A percentile compares a stretch with the other conserved stretches of the same genome.
phyloP scores from a whole-genome alignment of 2,888 invertebrate genomes.

The Chorisops tibialis region DNA sequence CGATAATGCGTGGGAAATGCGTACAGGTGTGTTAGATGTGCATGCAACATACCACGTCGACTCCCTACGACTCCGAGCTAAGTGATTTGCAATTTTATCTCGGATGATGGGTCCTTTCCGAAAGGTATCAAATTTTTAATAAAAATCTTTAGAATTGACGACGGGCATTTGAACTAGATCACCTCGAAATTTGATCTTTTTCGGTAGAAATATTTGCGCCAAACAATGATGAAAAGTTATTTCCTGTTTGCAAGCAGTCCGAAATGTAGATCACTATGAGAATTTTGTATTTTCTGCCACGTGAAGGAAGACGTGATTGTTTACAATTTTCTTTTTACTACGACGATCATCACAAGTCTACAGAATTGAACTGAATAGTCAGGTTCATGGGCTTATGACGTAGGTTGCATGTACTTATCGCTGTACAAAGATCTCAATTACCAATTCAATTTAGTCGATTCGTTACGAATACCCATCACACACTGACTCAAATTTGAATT shows the following conservation, averaged over 20 bases:
- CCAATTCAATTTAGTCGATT: no score
- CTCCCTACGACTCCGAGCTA: conserved; percentile 1
- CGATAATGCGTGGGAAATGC: conserved; percentile 18
- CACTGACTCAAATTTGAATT: no score
- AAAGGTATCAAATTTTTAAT: conserved; percentile 16
- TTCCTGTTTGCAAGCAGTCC: conserved; percentile 11
- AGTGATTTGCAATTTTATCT: conserved; percentile 24
- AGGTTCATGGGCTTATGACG: no score
- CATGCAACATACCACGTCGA: background rate
- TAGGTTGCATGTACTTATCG: no score
- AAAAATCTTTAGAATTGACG: background rate
- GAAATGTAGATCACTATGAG: background rate
- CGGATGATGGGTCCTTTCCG: conserved; percentile 12
- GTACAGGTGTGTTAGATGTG: conserved; percentile 12
- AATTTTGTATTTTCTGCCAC: background rate
- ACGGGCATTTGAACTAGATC: conserved; percentile 5
- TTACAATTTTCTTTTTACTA: no score
- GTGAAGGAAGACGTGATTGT: no score
- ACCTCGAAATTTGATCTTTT: conserved; percentile 20
- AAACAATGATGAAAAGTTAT: conserved; percentile 20
- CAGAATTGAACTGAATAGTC: no score
- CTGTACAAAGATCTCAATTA: no score
- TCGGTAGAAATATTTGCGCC: background rate
- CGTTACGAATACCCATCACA: no score
- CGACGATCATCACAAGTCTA: no score